A percentile compares a stretch with the other conserved stretches of the same genome.
phyloP scores from a whole-genome alignment of 2,888 invertebrate species.

The Argyresthia goedartella region DNA sequence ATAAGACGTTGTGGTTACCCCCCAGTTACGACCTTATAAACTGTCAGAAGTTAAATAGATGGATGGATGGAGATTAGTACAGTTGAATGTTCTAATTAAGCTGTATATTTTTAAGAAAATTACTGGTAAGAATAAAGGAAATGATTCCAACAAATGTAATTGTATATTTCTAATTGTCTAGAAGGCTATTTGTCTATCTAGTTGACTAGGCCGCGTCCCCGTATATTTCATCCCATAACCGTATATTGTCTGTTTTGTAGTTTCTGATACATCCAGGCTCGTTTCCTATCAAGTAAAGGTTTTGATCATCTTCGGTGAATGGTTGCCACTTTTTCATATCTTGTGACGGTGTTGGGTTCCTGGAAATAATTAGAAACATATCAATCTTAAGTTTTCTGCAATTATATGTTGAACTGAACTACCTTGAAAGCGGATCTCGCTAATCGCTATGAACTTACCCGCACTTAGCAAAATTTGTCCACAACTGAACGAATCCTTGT shows the following conservation, averaged over 20 bases:
- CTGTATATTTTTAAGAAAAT: constrained; percentile 10
- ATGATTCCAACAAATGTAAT: not conserved
- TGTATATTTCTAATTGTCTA: constrained; percentile 2
- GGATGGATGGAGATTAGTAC: too few relatives aligned
- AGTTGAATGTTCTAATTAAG: not conserved
- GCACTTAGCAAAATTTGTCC: constrained; percentile 47
- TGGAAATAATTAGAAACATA: constrained; percentile 27
- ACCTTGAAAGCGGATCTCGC: too few relatives aligned
- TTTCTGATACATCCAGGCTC: constrained; percentile 28
- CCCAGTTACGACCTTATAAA: too few relatives aligned
- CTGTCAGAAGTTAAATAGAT: too few relatives aligned
- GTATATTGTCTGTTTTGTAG: constrained; percentile 29
- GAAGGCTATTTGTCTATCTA: too few relatives aligned
- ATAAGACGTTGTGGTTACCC: too few relatives aligned
- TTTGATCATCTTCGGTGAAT: constrained; percentile 33
- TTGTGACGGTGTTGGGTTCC: constrained; percentile 38
- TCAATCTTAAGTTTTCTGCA: too few relatives aligned
- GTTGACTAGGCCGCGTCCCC: constrained; percentile 4
- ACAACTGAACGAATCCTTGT: constrained; percentile 34
- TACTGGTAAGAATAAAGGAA: constrained; percentile 7
- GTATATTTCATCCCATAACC: constrained; percentile 53
- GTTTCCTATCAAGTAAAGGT: constrained; percentile 41
- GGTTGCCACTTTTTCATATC: constrained; percentile 36
- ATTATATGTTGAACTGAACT: too few relatives aligned
- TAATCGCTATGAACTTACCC: constrained; percentile 44